Conservation (phyloP, 2,888 invertebrate genomes). For the Drosophila birchii region DNA sequence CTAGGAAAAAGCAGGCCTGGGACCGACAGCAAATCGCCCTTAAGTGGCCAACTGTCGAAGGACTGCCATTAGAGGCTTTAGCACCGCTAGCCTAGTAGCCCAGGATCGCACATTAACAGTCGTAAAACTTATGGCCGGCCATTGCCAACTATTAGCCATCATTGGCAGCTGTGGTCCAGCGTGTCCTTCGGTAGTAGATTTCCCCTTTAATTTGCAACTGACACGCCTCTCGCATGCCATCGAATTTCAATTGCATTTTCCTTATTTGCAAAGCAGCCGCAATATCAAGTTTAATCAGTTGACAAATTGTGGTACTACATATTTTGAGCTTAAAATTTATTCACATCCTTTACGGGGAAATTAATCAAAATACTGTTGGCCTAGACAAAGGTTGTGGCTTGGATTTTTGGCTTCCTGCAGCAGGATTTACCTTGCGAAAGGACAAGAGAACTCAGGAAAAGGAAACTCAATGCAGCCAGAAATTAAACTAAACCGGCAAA, state of each 20-base stretch:
- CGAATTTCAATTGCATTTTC: constrained; percentile 9
- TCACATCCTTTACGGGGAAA: background rate
- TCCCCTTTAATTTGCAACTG: constrained; percentile 4
- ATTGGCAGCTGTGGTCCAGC: constrained; percentile 63
- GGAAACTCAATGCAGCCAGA: background rate
- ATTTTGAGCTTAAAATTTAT: background rate
- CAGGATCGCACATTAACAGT: constrained; percentile 38
- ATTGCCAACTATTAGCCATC: constrained; percentile 55
- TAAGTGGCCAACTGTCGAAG: constrained; percentile 27
- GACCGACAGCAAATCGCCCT: constrained; percentile 14
- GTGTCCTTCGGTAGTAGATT: constrained; percentile 2
- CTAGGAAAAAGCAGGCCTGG: constrained; percentile 1
- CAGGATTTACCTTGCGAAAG: background rate
- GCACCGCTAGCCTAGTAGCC: background rate
- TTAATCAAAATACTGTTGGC: constrained; percentile 3
- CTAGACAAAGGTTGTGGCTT: background rate
- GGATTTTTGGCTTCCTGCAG: background rate
- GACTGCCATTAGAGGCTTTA: constrained; percentile 43
- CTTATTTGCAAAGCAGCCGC: constrained; percentile 2
- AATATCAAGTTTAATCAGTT: constrained; percentile 6
- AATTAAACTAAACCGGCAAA: background rate
- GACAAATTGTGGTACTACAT: constrained; percentile 7
- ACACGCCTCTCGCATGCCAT: constrained; percentile 1
- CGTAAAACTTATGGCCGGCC: constrained; percentile 55
- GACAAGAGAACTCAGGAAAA: background rate